phyloP scores from a whole-genome alignment of 2,888 invertebrate genomes.

The Trisateles emortualis region DNA sequence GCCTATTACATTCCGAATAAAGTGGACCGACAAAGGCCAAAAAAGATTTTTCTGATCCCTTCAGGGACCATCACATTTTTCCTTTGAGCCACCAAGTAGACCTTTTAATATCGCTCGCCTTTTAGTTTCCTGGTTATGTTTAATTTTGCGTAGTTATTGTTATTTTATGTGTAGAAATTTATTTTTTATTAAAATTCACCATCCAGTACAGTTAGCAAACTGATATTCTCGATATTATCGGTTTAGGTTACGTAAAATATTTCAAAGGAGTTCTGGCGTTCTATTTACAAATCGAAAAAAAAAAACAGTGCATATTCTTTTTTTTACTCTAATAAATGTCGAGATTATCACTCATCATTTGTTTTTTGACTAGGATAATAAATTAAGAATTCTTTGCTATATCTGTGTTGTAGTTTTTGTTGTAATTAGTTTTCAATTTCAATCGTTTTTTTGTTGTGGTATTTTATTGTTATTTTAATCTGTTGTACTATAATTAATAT shows the following conservation, averaged over 20 bases:
- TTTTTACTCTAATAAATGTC: background rate
- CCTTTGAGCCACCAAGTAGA: conserved; percentile 57
- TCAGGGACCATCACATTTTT: conserved; percentile 59
- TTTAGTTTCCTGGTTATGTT: conserved; percentile 49
- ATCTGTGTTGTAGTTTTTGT: background rate
- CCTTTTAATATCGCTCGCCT: conserved; percentile 55
- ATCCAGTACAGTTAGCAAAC: conserved; percentile 55
- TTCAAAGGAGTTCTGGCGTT: background rate
- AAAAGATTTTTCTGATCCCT: conserved; percentile 59
- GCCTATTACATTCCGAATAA: conserved; percentile 61
- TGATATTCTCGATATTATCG: conserved; percentile 15
- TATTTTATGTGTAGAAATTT: conserved; percentile 12
- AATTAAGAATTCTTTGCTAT: background rate
- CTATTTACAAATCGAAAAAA: background rate
- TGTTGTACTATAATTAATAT: no score
- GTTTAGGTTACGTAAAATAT: no score
- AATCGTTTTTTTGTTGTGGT: no score
- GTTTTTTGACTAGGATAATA: background rate
- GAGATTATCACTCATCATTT: background rate
- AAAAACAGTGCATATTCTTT: background rate
- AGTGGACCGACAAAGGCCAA: conserved; percentile 51
- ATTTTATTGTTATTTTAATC: no score
- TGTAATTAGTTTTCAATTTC: background rate
- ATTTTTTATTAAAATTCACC: conserved; percentile 38
- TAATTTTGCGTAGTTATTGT: conserved; percentile 42